Evolutionary conservation across 2,113 vertebrate genomes (phyloP), one percentile per base, ranked within the genome.

Genomic region (Glareola pratincola): DNA sequence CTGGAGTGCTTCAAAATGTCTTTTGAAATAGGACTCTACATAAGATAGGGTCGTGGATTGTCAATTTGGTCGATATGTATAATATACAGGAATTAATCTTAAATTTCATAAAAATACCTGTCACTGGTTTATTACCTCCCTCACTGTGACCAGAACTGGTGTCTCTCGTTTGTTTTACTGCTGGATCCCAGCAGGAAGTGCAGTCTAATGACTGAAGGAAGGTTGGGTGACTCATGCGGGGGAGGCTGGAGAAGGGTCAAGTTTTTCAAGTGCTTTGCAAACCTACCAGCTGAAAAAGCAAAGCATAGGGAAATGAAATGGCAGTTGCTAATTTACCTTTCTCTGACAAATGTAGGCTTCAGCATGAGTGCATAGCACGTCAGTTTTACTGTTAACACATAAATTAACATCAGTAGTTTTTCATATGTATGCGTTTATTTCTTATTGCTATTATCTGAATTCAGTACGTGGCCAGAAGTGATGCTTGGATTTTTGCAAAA

Each of bases 181-280:
- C 92, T 85, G 78, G 82, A 93, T 91, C 95, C 87, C 96, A 96
- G 97, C 96, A 95, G 97, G 96, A 98, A 97, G 89, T 91, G 69
- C 85, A 94, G 92, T 41, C 90, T 97, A 92, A 97, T 95, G 95
- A 92, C 96, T 97, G 95, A 85, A 95, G 87, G 82, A 97, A 96
- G 96, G 93, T 88, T 97, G 76, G 88, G 92, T 97, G 96, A 96
- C 94, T 97, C 97, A 96, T 96, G 95, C n/a, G 76, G 96, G 94
- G 97, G 96, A 97, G 95, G 93, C 94, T 92, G 92, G 93, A 96
- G 95, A 96, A 95, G 97, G 97, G 97, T 97, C 97, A 97, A 94
- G 94, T 96, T 98, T 97, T 97, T 96, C 67, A 87, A 97, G 96
- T 91, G 73, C 67, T 96, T 94, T 85, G 77, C 94, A 97, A 96